Base-by-base conservation (phyloP, 1,140 invertebrate species). In the Maconellicoccus hirsutus region DNA sequence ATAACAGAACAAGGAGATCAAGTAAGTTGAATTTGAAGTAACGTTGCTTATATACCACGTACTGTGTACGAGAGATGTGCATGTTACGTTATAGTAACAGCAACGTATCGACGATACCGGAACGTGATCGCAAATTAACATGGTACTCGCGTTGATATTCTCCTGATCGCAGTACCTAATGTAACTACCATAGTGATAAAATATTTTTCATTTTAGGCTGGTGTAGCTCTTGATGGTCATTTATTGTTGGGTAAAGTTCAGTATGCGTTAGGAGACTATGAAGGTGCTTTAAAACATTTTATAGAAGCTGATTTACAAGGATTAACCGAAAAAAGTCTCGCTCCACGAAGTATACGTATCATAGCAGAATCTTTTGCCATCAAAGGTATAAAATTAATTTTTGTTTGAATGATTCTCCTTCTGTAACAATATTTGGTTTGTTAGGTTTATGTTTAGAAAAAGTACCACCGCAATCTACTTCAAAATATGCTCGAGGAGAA, bases 351-450 rank as follows among this genome's bases (percentile, higher is more conserved):
- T 79, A 83, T 97, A 59, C 87, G 90, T 75, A 93, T 98, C 74
- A 86, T 96, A 71, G 94, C 94, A 0, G 95, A 98, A 82, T 94
- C 93, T 3, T 96, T 92, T 84, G 93, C 94, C 10, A 90, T 97
- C 21, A 95, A 95, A 84, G 94, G 87, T 85, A 78, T n/a, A n/a
- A n/a, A n/a, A n/a, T n/a, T n/a, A n/a, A n/a, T n/a, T n/a, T n/a
- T n/a, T n/a, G n/a, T n/a, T n/a, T n/a, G n/a, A n/a, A n/a, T n/a
- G n/a, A n/a, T n/a, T n/a, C n/a, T n/a, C n/a, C n/a, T n/a, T n/a
- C n/a, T n/a, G n/a, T n/a, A n/a, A n/a, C n/a, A n/a, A n/a, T n/a
- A n/a, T n/a, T n/a, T n/a, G n/a, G n/a, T n/a, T n/a, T n/a, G n/a
- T n/a, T n/a, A 86, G 85, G 91, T 10, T 80, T 94, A 19, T 93